phyloP scores from a whole-genome alignment of 2,113 vertebrate species.

The Vulpes lagopus region DNA sequence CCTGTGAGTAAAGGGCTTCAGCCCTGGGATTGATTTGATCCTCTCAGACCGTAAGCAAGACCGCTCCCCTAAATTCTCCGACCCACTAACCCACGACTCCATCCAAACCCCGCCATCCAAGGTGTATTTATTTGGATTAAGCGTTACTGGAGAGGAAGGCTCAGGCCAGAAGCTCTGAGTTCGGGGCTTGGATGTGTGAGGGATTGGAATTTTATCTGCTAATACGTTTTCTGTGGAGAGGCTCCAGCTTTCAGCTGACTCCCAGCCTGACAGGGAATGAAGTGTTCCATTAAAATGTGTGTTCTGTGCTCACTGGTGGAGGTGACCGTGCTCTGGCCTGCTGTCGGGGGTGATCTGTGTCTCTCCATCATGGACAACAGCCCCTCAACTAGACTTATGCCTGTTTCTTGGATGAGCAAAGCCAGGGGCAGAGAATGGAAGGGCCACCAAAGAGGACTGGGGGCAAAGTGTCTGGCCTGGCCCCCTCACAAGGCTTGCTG shows the following conservation, averaged over 20 bases:
- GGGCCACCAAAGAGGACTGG: neutral
- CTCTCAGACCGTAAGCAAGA: neutral
- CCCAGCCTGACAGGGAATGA: fast-evolving
- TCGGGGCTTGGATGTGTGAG: neutral
- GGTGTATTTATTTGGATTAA: neutral
- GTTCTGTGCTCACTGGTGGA: neutral
- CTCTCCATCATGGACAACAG: neutral
- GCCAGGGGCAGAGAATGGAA: neutral
- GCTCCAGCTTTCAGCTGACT: neutral
- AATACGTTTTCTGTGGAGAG: neutral
- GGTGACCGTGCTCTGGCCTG: fast-evolving
- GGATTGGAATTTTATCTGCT: neutral
- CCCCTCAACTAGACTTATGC: fast-evolving
- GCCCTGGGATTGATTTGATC: neutral
- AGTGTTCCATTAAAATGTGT: fast-evolving
- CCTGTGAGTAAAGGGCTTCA: neutral
- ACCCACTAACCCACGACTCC: too few species aligned
- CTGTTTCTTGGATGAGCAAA: neutral
- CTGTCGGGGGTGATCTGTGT: fast-evolving
- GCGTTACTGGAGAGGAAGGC: neutral
- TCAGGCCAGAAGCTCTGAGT: neutral
- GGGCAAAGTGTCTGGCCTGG: neutral
- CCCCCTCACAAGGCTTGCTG: neutral
- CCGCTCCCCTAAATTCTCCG: neutral
- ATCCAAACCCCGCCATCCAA: neutral